Conservation (phyloP, 2,113 vertebrate genomes). For the Corvus hawaiiensis region DNA sequence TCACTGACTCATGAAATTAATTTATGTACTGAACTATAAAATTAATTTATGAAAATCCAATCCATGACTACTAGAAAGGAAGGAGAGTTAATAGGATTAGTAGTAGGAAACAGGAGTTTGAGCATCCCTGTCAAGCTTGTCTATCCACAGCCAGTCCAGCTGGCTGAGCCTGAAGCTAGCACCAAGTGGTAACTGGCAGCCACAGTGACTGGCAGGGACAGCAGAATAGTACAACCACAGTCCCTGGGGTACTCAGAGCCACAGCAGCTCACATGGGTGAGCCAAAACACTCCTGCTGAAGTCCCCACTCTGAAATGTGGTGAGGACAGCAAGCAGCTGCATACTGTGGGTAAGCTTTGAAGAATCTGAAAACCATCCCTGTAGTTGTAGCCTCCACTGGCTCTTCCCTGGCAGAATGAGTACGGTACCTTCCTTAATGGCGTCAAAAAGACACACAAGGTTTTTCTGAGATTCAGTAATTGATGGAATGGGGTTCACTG, state of each 20-base stretch:
- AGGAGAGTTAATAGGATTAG: constrained; percentile 53
- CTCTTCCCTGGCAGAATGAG: background rate
- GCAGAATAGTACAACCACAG: background rate
- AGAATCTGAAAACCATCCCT: background rate
- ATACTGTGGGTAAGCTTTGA: background rate
- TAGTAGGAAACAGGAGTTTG: constrained; percentile 27
- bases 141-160: background rate
- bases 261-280: background rate
- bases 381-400: background rate
- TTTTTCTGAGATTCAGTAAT: background rate
- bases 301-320: background rate
- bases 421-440: background rate
- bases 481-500: background rate
- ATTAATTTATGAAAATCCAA: constrained; percentile 64
- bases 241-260: background rate
- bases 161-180: background rate
- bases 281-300: background rate
- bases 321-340: background rate
- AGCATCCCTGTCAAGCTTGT: background rate
- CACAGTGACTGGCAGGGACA: background rate
- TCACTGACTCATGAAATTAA: constrained; percentile 57
- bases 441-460: background rate
- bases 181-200: background rate
- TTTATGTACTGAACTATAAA: constrained; percentile 59
- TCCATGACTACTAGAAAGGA: constrained; percentile 40